A percentile compares a stretch with the other conserved stretches of the same genome.
phyloP scores from a whole-genome alignment of 2,888 invertebrate species.

The Gymnoscelis rufifasciata region DNA sequence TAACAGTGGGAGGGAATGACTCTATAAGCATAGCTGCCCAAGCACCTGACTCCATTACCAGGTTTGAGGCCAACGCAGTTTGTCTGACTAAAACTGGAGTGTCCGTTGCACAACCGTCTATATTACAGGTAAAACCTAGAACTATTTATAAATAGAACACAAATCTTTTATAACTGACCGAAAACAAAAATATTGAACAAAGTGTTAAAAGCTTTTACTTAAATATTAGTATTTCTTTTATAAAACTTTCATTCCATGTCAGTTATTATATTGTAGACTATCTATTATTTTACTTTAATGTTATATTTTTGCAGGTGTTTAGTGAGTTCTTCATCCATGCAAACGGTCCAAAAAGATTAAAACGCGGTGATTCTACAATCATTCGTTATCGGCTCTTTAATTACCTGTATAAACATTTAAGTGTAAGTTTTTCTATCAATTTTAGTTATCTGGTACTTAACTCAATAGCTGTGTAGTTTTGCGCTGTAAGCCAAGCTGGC shows the following conservation, averaged over 20 bases:
- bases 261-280: too few relatives aligned
- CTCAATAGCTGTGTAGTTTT: too few relatives aligned
- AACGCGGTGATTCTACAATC: slow-evolving; percentile 82
- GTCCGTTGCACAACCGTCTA: slow-evolving; percentile 69
- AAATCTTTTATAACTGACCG: too few relatives aligned
- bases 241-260: too few relatives aligned
- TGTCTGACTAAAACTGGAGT: slow-evolving; percentile 61
- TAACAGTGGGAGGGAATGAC: slow-evolving; percentile 48
- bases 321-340: slow-evolving; percentile 88
- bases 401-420: slow-evolving; percentile 83
- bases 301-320: slow-evolving; percentile 83
- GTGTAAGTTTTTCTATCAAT: too few relatives aligned
- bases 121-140: slow-evolving; percentile 86
- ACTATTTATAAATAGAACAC: too few relatives aligned
- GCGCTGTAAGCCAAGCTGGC: too few relatives aligned
- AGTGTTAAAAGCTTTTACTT: too few relatives aligned
- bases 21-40: slow-evolving; percentile 39
- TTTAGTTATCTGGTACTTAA: too few relatives aligned
- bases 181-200: too few relatives aligned
- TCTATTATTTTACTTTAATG: too few relatives aligned
- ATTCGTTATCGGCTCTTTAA: slow-evolving; percentile 85
- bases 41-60: slow-evolving; percentile 64
- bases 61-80: slow-evolving; percentile 60
- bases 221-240: too few relatives aligned
- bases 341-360: slow-evolving; percentile 82